Evolutionary conservation across 35 echinoderm and acorn worm species (phyloP).

Genomic region (Eucidaris tribuloides): DNA sequence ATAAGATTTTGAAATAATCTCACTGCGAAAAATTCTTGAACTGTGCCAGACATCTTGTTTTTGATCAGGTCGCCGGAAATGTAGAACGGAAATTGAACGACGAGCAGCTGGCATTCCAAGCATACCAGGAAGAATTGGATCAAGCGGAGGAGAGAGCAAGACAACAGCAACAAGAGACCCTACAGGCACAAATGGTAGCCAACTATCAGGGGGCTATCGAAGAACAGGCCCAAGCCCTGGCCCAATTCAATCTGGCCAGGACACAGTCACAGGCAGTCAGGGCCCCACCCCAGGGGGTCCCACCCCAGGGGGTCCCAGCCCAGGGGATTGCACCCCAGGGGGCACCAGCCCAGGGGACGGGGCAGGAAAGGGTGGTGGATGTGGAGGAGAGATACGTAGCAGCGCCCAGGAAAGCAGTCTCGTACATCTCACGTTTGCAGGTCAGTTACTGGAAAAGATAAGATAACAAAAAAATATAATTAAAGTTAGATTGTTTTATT

Average conservation of each 20-base stretch:
- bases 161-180: neutral
- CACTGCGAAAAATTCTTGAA: too few species aligned
- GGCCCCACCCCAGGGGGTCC: neutral
- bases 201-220: neutral
- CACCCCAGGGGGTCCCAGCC: neutral
- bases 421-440: conserved; percentile 76
- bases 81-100: conserved; percentile 18
- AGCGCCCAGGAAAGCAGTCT: conserved; percentile 15
- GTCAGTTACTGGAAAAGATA: too few species aligned
- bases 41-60: too few species aligned
- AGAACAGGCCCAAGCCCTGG: conserved; percentile 13
- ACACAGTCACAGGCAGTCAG: neutral
- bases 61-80: conserved; percentile 11
- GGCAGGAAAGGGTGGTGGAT: neutral
- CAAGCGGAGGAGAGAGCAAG: neutral
- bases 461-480: too few species aligned
- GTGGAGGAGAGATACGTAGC: conserved; percentile 11
- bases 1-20: too few species aligned
- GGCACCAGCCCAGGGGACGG: neutral
- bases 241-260: conserved; percentile 2
- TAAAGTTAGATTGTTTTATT: too few species aligned
- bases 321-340: too few species aligned
- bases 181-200: conserved; percentile 1
- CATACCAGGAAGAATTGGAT: conserved; percentile 61
- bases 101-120: conserved; percentile 21